These are phyloP conservation scores for Chlamydotis undulata DNA, from an alignment of 2,113 vertebrate genomes.

Conservation along the genomic window DNA sequence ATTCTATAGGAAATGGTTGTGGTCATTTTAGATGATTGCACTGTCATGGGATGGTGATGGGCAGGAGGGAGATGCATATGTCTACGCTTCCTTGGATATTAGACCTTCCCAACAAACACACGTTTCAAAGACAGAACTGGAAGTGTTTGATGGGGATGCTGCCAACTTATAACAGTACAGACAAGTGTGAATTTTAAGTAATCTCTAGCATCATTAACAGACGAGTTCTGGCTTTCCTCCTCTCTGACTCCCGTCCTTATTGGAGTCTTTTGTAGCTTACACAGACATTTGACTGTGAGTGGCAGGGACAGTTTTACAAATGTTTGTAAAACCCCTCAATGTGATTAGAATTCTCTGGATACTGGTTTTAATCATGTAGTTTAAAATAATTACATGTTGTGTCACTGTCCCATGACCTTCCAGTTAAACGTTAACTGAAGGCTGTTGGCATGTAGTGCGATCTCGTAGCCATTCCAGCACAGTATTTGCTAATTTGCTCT, in stretches of 20 bases:
- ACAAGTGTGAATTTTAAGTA: neutral
- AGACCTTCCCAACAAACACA: neutral
- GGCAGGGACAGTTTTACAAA: neutral
- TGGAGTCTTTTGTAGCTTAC: neutral
- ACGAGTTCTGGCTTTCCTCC: neutral
- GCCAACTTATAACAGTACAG: neutral
- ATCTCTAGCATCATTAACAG: neutral
- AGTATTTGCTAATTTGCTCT: neutral
- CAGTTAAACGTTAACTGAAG: neutral
- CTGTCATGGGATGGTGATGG: neutral
- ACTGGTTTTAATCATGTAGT: neutral
- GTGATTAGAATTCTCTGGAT: neutral
- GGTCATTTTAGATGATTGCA: neutral
- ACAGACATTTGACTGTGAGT: too few species aligned
- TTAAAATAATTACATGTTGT: neutral
- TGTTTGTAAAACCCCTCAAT: neutral
- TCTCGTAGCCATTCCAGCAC: neutral
- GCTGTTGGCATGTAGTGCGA: accelerated
- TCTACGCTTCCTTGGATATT: neutral
- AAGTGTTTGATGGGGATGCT: neutral
- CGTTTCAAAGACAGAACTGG: neutral
- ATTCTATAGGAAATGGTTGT: accelerated
- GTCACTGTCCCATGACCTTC: neutral
- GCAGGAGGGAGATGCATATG: neutral
- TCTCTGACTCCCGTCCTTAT: neutral